Evolutionary conservation across 2,797 vertebrate genomes (phyloP).

Genomic region (Notolepis coatsorum): DNA sequence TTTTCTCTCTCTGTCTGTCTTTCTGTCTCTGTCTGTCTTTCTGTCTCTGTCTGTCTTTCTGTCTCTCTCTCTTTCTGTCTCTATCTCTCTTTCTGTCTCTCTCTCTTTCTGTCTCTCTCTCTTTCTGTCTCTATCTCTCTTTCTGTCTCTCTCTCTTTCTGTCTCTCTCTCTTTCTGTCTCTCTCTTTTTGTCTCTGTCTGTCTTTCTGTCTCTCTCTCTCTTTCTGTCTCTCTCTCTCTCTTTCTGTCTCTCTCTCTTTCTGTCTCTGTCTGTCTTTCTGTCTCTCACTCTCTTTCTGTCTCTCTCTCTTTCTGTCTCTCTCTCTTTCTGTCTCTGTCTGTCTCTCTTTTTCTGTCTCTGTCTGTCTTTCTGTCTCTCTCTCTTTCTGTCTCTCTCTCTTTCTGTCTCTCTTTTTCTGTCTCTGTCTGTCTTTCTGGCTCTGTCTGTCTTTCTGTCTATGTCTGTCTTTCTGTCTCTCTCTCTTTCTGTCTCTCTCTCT

Average conservation of each 20-base stretch:
- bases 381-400: neutral
- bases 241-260: neutral
- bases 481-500: constrained; percentile 17
- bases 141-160: neutral
- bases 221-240: neutral
- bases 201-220: neutral
- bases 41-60: no score
- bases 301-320: constrained; percentile 3
- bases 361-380: constrained; percentile 1
- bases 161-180: neutral
- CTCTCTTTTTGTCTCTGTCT: no score
- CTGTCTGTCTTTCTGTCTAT: no score
- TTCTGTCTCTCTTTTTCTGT: no score
- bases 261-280: neutral
- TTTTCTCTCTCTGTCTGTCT: no score
- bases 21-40: no score
- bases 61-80: no score
- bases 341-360: no score
- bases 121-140: no score
- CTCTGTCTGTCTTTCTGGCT: no score
- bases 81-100: no score
- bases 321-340: neutral
- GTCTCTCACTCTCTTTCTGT: constrained; percentile 1
- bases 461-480: constrained; percentile 65
- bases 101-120: no score